Percentiles rank a stretch among this genome's conserved stretches.
Conservation (phyloP, 2,113 vertebrate species). For the Plecturocebus donacophilus region DNA sequence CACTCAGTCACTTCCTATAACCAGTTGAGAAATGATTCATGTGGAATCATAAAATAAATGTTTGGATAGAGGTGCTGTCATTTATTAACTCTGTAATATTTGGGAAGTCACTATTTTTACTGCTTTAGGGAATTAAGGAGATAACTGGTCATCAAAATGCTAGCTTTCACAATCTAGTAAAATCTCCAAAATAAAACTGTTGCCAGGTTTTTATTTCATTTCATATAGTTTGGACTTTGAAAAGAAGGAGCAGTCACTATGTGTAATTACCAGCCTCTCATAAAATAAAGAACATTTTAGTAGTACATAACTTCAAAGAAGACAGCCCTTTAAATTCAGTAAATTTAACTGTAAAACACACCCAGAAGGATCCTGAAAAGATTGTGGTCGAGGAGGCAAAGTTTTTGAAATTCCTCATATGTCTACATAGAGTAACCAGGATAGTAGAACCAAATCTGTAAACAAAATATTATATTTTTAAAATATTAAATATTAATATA, state of each 20-base stretch:
- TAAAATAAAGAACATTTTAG: not conserved
- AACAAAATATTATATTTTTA: not conserved
- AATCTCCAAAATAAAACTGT: not conserved
- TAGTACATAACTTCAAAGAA: not conserved
- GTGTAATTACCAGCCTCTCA: not conserved
- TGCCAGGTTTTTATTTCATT: not conserved
- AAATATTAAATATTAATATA: too few relatives aligned
- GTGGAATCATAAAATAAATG: not conserved
- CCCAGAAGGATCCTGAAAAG: not conserved
- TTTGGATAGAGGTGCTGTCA: not conserved
- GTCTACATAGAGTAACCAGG: not conserved
- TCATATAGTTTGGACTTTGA: not conserved
- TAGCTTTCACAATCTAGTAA: not conserved
- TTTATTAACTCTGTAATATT: not conserved
- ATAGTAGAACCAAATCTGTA: not conserved
- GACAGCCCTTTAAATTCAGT: not conserved
- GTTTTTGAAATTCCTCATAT: not conserved
- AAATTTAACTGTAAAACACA: not conserved
- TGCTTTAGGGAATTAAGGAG: not conserved
- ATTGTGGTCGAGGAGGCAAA: not conserved
- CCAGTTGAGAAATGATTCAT: not conserved
- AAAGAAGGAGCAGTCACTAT: not conserved
- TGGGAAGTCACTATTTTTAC: not conserved
- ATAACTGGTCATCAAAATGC: not conserved
- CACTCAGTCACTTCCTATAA: not conserved